Evolutionary conservation across 2,797 vertebrate genomes (phyloP), one percentile per base, ranked within the genome.

Genomic region (Pseudopleuronectes americanus): DNA sequence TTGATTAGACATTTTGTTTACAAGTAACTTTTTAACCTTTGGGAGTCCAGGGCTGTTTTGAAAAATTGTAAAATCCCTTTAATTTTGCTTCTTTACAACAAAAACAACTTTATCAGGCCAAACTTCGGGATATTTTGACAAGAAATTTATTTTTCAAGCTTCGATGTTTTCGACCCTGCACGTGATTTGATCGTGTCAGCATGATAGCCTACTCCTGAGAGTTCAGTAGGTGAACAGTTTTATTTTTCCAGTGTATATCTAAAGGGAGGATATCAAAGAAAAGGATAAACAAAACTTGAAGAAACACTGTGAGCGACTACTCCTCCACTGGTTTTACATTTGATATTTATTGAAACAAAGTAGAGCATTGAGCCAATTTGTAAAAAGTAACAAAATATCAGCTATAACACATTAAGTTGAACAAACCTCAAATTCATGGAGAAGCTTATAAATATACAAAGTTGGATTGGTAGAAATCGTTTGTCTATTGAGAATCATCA

Each of bases 281-380:
- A 71, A 47, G 68, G 22, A 78, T 51, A 69, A 68, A 67, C 13
- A 57, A 63, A 63, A 57, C 7, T 16, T 12, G 23, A 67, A 66
- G 16, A 58, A 84, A 81, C 65, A 69, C 38, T 57, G 47, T 70
- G 72, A 86, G 64, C 64, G 49, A 81, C 79, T 61, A 79, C 77
- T 56, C 80, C 54, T 84, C 70, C 68, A 70, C 71, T 88, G 84
- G 83, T 92, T 93, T 93, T 89, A 92, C 79, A 88, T 88, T 93
- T 90, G 87, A 91, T 92, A 94, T 95, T 94, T 94, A 95, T 94
- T 95, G 92, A 93, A 93, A 92, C 89, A 93, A 92, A 93, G 89
- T 89, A 93, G 90, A 91, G 90, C 92, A 92, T 83, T 80, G 84
- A 90, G 88, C 87, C 86, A 92, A 93, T 91, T 90, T 88, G 79